Evolutionary conservation across 1,140 invertebrate species (phyloP), one percentile per base, ranked within the genome.

Genomic region (Megalopta genalis): DNA sequence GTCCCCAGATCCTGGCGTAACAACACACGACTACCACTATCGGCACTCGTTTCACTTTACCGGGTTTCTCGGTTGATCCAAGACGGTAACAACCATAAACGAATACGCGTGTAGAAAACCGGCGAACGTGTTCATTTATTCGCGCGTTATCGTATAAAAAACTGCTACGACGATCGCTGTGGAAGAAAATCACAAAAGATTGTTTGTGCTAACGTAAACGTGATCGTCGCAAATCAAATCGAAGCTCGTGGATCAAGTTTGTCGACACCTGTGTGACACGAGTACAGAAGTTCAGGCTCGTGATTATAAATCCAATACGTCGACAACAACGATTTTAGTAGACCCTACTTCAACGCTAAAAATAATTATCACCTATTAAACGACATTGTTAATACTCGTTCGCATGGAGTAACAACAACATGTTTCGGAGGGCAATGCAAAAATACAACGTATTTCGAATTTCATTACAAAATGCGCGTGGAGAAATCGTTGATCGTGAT

Each of bases 161-260:
- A 42, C 59, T 46, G 14, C 12, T 54, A 25, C 23, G 49, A 65
- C 72, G 49, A 8, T 49, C 62, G 52, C 16, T 32, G 23, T 14
- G 2, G 3, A 71, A 54, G 16, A 52, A 72, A 65, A 57, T 49
- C 39, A 46, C 64, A 18, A 59, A 69, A 60, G 37, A 32, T 32
- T 32, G 4, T 59, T 80, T 74, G 62, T 80, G 52, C 63, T 66
- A 37, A 39, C 0, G 23, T 74, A 16, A n/a, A 69, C 21, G 21
- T 25, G 49, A 66, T 72, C 66, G 42, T 70, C 27, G 49, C n/a
- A 62, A 25, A n/a, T 62, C 69, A 37, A 0, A 27, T 10, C 18
- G 14, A n/a, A n/a, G n/a, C n/a, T n/a, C n/a, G n/a, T n/a, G n/a
- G n/a, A n/a, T n/a, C n/a, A n/a, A n/a, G n/a, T n/a, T n/a, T n/a